Evolutionary conservation across 2,888 invertebrate genomes (phyloP).

Genomic region (Cheilosia impressa): DNA sequence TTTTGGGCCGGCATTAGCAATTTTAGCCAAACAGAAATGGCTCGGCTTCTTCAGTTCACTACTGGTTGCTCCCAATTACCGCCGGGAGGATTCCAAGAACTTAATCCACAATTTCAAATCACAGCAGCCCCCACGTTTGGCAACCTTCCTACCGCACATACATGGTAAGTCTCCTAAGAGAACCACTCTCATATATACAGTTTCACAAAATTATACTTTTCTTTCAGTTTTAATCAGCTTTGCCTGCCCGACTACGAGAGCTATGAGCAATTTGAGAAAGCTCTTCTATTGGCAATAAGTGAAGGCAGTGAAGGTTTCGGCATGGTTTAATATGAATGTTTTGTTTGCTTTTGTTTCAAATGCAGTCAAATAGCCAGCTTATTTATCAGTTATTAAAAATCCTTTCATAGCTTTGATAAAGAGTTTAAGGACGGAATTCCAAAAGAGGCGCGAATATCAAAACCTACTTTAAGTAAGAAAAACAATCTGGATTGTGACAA

Average conservation of each 20-base stretch:
- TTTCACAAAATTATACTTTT: constrained; percentile 2
- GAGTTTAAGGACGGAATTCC: not conserved
- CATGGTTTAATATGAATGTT: constrained; percentile 80
- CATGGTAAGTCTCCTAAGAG: constrained; percentile 87
- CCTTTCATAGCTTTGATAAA: not conserved
- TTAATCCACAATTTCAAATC: constrained; percentile 96
- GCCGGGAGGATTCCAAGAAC: constrained; percentile 94
- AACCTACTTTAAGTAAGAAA: constrained; percentile 26
- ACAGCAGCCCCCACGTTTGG: constrained; percentile 95
- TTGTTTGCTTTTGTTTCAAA: not conserved
- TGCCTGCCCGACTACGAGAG: constrained; percentile 97
- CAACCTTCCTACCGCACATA: constrained; percentile 96
- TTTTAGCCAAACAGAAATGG: constrained; percentile 96
- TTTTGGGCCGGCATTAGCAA: constrained; percentile 95
- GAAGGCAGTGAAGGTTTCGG: constrained; percentile 98
- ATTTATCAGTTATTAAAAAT: not conserved
- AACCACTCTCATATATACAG: not conserved
- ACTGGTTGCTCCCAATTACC: constrained; percentile 97
- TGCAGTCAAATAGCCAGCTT: not conserved
- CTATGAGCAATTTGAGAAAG: constrained; percentile 96
- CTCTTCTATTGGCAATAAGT: constrained; percentile 94
- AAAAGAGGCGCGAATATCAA: constrained; percentile 8
- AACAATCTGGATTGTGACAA: constrained; percentile 50
- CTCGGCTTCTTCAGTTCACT: constrained; percentile 94
- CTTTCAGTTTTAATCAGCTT: constrained; percentile 95